Evolutionary conservation across 2,113 vertebrate genomes (phyloP).

Genomic region (Scomber scombrus): DNA sequence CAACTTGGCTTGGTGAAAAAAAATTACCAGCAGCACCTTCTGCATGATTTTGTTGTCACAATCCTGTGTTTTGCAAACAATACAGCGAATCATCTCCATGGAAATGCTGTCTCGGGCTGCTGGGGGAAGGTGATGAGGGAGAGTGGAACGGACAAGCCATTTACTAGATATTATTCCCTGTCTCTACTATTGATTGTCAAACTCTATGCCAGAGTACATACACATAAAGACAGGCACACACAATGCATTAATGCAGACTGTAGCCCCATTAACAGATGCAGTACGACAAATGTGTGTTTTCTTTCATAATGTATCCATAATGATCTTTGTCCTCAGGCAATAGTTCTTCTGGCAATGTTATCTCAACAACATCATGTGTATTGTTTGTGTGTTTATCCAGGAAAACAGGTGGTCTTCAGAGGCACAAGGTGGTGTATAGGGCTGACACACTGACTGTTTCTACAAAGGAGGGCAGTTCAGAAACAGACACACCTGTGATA

Average conservation of each 20-base stretch:
- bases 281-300: background rate
- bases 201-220: conserved; percentile 7
- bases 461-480: conserved; percentile 50
- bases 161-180: conserved; percentile 22
- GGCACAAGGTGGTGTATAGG: conserved; percentile 17
- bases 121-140: background rate
- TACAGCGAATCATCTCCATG: conserved; percentile 36
- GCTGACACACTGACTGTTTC: conserved; percentile 56
- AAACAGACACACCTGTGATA: conserved; percentile 70
- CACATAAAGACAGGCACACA: background rate
- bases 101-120: conserved; percentile 17
- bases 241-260: background rate
- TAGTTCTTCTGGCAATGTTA: conserved; percentile 19
- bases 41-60: conserved; percentile 19
- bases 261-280: background rate
- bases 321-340: conserved; percentile 6
- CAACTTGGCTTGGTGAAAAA: conserved; percentile 29
- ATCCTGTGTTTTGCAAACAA: conserved; percentile 48
- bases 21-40: background rate
- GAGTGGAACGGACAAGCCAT: conserved; percentile 5
- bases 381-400: conserved; percentile 58
- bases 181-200: conserved; percentile 13
- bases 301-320: background rate
- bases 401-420: conserved; percentile 48
- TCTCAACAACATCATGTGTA: conserved; percentile 21